A percentile compares a stretch with the other conserved stretches of the same genome.
phyloP scores from a whole-genome alignment of 92 coral and sea anemone genomes.

The Parazoanthus darwini region DNA sequence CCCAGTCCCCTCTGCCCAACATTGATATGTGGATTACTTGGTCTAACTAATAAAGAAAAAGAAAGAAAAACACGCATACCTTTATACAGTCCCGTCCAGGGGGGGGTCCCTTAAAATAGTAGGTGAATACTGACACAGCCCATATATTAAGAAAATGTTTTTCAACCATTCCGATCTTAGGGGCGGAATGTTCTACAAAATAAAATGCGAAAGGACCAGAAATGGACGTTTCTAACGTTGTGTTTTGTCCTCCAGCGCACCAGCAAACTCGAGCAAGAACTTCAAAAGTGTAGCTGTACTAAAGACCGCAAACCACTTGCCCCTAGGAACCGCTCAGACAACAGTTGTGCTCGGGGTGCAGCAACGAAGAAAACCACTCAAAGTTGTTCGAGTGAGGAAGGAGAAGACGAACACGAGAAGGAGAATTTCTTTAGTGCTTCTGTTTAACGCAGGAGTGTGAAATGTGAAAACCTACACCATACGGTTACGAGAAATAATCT shows the following conservation, averaged over 20 bases:
- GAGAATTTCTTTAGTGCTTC: conserved; percentile 54
- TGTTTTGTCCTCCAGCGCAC: conserved; percentile 37
- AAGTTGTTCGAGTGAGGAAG: conserved; percentile 49
- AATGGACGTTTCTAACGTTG: neutral
- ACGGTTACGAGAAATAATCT: neutral
- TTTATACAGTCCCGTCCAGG: too few relatives aligned
- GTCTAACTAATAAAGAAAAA: too few relatives aligned
- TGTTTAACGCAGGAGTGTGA: neutral
- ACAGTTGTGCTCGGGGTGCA: neutral
- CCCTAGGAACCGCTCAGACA: conserved; percentile 45
- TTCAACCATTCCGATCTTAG: too few relatives aligned
- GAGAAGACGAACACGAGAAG: conserved; percentile 31
- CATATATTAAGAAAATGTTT: too few relatives aligned
- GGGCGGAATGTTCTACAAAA: neutral
- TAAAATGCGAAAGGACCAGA: neutral
- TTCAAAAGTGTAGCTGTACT: conserved; percentile 51
- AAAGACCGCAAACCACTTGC: conserved; percentile 50
- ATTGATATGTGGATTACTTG: too few relatives aligned
- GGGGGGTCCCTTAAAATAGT: too few relatives aligned
- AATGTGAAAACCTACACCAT: neutral
- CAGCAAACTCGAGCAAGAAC: conserved; percentile 49
- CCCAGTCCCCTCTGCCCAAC: too few relatives aligned
- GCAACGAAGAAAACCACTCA: conserved; percentile 12
- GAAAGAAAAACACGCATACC: too few relatives aligned
- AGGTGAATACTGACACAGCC: too few relatives aligned